Base-by-base conservation (phyloP, 2,113 vertebrate species). In the Ploceus nigricollis region DNA sequence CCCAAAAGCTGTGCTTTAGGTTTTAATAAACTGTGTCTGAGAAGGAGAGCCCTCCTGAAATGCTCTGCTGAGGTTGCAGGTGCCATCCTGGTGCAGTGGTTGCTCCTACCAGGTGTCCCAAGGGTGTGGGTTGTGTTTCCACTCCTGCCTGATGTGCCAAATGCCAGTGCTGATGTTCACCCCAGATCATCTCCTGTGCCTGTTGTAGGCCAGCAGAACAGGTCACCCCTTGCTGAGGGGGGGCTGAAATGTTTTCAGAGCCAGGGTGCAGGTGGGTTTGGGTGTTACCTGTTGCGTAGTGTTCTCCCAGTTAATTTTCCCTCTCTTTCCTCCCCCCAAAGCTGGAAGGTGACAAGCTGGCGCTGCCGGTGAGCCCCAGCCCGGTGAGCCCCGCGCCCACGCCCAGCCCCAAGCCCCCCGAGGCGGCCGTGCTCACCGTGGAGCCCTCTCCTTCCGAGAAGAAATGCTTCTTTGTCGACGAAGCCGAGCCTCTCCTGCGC, bases 401-500 rank as follows among this genome's bases (percentile, higher is more conserved):
- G 48, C 98, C 98, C 75, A 97, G 96, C 96, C 97, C 98, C 72
- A 99, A 98, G 94, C 97, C 97, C 42, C 97, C 97, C 1, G 98
- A 98, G 61, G 97, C 98, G 0, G 94, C 98, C 0, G 82, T 98
- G 14, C 89, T 97, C 45, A 98, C 98, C 0, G 97, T 98, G 96
- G 99, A 99, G 90, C 98, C 98, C 42, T 99, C 99, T 8, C 99
- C 99, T 1, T 97, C 98, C 2, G 99, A 99, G 82, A 99, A 99
- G 91, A 99, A 99, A 94, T 98, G 98, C 89, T 99, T 99, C 98
- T 99, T 99, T 25, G 97, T 98, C 1, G 99, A 99, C 1, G 99
- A 99, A 94, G 99, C 99, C 0, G 99, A 99, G 95, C 99, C 99
- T 2, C 98, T 99, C 65, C 98, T 99, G 68, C 99, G 99, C 87